Evolutionary conservation across 1,140 invertebrate genomes (phyloP).

Genomic region (Anadara kagoshimensis): DNA sequence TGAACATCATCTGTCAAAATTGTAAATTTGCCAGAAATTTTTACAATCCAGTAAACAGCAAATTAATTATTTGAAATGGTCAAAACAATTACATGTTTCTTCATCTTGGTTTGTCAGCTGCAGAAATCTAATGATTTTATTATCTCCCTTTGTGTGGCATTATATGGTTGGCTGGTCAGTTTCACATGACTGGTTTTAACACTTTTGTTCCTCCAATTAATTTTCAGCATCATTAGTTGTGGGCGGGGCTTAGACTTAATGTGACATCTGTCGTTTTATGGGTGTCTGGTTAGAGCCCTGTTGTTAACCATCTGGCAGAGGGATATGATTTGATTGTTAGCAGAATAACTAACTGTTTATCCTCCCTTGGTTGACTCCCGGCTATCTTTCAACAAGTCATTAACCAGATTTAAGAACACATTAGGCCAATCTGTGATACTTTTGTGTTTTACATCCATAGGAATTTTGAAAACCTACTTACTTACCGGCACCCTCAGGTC

Average conservation of each 20-base stretch:
- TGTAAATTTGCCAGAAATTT: constrained; percentile 5
- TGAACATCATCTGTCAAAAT: constrained; percentile 23
- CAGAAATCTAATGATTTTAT: constrained; percentile 10
- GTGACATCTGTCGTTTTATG: constrained; percentile 31
- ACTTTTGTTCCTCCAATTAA: constrained; percentile 37
- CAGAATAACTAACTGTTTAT: too few relatives aligned
- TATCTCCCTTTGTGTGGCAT: constrained; percentile 31
- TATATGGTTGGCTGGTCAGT: constrained; percentile 16
- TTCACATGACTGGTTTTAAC: constrained; percentile 18
- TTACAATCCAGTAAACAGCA: constrained; percentile 22
- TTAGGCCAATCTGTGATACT: too few relatives aligned
- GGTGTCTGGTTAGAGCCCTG: too few relatives aligned
- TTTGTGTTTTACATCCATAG: too few relatives aligned
- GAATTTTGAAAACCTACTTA: too few relatives aligned
- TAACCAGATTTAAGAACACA: too few relatives aligned
- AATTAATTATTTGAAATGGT: constrained; percentile 34
- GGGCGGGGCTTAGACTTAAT: constrained; percentile 23
- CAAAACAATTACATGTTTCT: constrained; percentile 22
- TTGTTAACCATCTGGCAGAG: too few relatives aligned
- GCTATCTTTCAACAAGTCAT: too few relatives aligned
- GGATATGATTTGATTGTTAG: too few relatives aligned
- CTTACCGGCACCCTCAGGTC: too few relatives aligned
- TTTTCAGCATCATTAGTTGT: constrained; percentile 39
- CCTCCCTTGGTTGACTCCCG: too few relatives aligned
- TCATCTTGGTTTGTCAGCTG: constrained; percentile 1